phyloP scores from a whole-genome alignment of 2,888 invertebrate genomes.

The Epirrita christyi region DNA sequence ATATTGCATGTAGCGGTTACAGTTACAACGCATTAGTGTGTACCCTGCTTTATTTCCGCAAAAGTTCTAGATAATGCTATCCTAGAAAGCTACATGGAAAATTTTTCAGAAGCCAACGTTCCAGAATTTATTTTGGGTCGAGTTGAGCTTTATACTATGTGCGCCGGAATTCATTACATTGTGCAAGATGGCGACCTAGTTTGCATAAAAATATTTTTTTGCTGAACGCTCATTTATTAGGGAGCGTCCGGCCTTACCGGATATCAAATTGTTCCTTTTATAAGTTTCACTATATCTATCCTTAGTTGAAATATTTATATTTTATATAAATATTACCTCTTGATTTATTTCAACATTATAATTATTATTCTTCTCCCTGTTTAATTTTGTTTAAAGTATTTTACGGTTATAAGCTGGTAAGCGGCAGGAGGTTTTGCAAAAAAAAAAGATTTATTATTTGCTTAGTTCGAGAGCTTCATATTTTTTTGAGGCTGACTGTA shows the following conservation, averaged over 20 bases:
- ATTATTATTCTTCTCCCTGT: neutral
- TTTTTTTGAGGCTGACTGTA: slow-evolving; percentile 6
- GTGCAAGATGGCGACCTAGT: slow-evolving; percentile 33
- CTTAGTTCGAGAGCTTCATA: neutral
- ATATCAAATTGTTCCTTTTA: slow-evolving; percentile 3
- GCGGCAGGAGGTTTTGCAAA: too few species aligned
- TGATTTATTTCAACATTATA: neutral
- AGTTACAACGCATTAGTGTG: neutral
- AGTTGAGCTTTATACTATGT: slow-evolving; percentile 34
- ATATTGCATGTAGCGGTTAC: too few species aligned
- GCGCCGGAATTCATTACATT: slow-evolving; percentile 35
- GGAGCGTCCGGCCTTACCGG: neutral
- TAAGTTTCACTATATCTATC: neutral
- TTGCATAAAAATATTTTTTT: slow-evolving; percentile 25
- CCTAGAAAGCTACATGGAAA: slow-evolving; percentile 39
- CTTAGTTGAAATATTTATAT: too few species aligned
- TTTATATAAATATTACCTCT: too few species aligned
- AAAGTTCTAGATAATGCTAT: slow-evolving; percentile 49
- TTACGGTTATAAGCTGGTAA: too few species aligned
- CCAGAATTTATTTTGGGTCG: slow-evolving; percentile 34
- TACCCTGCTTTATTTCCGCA: slow-evolving; percentile 38
- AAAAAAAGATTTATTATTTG: too few species aligned
- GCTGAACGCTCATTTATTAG: slow-evolving; percentile 20
- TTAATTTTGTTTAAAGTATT: neutral
- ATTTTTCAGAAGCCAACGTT: slow-evolving; percentile 37